Conservation (phyloP, 1,140 invertebrate genomes). For the Lordiphosa mommai region DNA sequence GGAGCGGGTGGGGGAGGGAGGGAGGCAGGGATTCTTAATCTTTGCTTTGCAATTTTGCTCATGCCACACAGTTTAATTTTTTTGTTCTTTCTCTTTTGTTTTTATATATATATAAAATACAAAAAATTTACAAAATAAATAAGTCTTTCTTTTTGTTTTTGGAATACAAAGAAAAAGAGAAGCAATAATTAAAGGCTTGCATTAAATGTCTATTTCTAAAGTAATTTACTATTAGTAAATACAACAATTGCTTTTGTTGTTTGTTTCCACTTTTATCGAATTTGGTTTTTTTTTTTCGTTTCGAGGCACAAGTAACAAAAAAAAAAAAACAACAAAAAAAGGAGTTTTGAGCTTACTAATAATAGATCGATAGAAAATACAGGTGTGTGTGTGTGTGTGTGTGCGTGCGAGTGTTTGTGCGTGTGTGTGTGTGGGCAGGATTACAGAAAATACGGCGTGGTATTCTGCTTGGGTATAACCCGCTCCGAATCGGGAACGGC, state of each 20-base stretch:
- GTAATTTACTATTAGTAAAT: conserved; percentile 7
- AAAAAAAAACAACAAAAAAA: too few species aligned
- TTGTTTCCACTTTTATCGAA: too few species aligned
- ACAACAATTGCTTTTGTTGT: conserved; percentile 4
- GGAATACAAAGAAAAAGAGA: conserved; percentile 2
- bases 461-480: conserved; percentile 93
- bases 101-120: conserved; percentile 2
- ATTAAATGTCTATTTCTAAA: background rate
- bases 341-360: conserved; percentile 13
- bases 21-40: background rate
- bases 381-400: conserved; percentile 2
- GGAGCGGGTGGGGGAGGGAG: too few species aligned
- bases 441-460: conserved; percentile 97
- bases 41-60: background rate
- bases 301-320: conserved; percentile 21
- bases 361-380: conserved; percentile 6
- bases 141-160: background rate
- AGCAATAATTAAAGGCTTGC: conserved; percentile 4
- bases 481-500: conserved; percentile 96
- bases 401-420: background rate
- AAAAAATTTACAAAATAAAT: conserved; percentile 12
- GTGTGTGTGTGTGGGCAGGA: background rate
- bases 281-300: conserved; percentile 1
- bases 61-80: conserved; percentile 2
- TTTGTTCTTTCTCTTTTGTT: conserved; percentile 3